Conservation (phyloP, 2,888 invertebrate genomes). For the Cylindroiulus punctatus region DNA sequence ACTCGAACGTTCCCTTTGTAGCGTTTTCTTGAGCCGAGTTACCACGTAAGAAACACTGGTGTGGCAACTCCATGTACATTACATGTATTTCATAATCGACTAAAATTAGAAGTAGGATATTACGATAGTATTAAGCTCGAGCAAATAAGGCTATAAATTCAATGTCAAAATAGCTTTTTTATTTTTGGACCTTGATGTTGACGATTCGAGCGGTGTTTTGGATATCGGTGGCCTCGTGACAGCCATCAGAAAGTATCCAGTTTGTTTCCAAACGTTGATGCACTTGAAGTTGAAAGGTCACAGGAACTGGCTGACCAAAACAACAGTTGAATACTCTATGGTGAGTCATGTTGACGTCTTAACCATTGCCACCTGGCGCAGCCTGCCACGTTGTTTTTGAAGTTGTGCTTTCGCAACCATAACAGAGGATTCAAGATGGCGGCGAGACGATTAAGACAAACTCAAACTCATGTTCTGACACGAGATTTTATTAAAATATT, state of each 20-base stretch:
- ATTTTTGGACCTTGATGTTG: background rate
- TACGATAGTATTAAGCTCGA: background rate
- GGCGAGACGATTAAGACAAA: background rate
- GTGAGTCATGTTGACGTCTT: background rate
- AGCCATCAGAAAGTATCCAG: background rate
- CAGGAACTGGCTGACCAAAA: background rate
- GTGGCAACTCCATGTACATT: background rate
- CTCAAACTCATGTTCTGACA: no score
- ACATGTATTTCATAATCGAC: slow-evolving; percentile 19
- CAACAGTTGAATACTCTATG: background rate
- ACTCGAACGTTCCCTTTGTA: no score
- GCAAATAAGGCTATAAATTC: slow-evolving; percentile 21
- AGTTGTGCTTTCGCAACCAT: no score
- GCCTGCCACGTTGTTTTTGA: no score
- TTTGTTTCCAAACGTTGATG: background rate
- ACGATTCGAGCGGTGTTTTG: background rate
- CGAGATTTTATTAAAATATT: background rate
- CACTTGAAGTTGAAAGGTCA: background rate
- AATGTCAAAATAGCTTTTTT: slow-evolving; percentile 1
- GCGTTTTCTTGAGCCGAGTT: background rate
- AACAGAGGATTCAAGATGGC: no score
- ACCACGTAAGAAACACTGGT: background rate
- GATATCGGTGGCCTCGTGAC: no score
- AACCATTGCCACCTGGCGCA: background rate
- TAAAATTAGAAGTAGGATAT: slow-evolving; percentile 25